Conservation (phyloP, 2,888 invertebrate species). For the Parapristionchus giblindavisi region DNA sequence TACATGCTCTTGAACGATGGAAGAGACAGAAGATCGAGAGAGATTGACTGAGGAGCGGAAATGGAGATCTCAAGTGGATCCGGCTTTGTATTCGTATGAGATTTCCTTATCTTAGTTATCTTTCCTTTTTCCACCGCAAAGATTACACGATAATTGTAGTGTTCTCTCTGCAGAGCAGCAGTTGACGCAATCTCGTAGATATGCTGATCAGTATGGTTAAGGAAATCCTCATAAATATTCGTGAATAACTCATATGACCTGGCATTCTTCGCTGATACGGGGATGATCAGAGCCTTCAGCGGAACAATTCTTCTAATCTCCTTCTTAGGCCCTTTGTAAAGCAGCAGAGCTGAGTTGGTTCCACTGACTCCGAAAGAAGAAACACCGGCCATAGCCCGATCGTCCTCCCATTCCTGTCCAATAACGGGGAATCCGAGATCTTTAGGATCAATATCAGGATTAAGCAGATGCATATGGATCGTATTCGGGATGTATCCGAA, state of each 20-base stretch:
- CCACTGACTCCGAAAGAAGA: slow-evolving; percentile 67
- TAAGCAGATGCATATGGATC: slow-evolving; percentile 60
- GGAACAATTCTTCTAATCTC: neutral
- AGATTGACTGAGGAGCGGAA: neutral
- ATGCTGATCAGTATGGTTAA: neutral
- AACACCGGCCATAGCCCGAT: slow-evolving; percentile 54
- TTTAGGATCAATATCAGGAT: slow-evolving; percentile 57
- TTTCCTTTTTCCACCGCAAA: slow-evolving; percentile 8
- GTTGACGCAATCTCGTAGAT: slow-evolving; percentile 24
- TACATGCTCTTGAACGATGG: neutral
- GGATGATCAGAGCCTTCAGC: slow-evolving; percentile 45
- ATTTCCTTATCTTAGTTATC: neutral
- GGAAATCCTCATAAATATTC: slow-evolving; percentile 15
- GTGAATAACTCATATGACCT: slow-evolving; percentile 46
- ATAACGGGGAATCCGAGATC: slow-evolving; percentile 52
- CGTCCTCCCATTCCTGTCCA: slow-evolving; percentile 48
- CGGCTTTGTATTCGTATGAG: neutral
- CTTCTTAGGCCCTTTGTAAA: neutral
- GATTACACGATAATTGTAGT: slow-evolving; percentile 7
- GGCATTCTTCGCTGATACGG: slow-evolving; percentile 57
- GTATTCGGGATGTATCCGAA: slow-evolving; percentile 55
- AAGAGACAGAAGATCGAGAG: neutral
- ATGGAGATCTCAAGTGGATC: neutral
- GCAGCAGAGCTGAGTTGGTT: slow-evolving; percentile 63
- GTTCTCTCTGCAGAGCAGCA: slow-evolving; percentile 26